Percentiles rank a stretch among this genome's conserved stretches.
Conservation (phyloP, 2,113 vertebrate genomes). For the Engraulis encrasicolus region DNA sequence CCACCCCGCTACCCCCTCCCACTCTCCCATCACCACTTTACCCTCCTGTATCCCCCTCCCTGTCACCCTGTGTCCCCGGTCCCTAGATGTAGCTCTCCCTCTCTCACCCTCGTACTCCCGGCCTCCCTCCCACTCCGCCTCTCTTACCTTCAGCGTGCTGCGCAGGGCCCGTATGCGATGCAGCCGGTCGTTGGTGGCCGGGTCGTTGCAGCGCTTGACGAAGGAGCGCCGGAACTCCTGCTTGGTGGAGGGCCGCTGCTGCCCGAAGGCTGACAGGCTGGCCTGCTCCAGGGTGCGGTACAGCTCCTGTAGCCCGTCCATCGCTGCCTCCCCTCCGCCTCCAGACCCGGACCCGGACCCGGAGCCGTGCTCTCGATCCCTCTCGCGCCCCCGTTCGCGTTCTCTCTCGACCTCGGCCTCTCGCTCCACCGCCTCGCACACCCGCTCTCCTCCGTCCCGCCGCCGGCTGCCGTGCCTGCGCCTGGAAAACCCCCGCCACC, state of each 20-base stretch:
- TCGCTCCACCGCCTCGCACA: background rate
- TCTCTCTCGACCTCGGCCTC: slow-evolving; percentile 14
- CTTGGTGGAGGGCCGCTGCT: slow-evolving; percentile 83
- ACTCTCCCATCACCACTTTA: no score
- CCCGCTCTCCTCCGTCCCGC: slow-evolving; percentile 50
- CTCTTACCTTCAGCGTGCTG: slow-evolving; percentile 90
- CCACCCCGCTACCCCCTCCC: no score
- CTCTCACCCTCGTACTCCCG: background rate
- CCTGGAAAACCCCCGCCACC: background rate
- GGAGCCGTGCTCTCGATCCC: slow-evolving; percentile 54
- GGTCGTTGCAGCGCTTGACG: slow-evolving; percentile 83
- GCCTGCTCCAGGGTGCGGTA: slow-evolving; percentile 78
- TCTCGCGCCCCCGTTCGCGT: slow-evolving; percentile 58
- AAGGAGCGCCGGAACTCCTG: slow-evolving; percentile 88
- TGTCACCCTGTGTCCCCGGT: background rate
- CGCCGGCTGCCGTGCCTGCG: slow-evolving; percentile 26
- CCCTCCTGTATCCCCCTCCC: background rate
- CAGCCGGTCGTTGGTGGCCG: slow-evolving; percentile 85
- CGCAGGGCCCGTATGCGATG: slow-evolving; percentile 87
- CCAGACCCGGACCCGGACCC: no score
- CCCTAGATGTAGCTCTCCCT: slow-evolving; percentile 9
- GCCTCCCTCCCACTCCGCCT: slow-evolving; percentile 36
- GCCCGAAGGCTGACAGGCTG: slow-evolving; percentile 84
- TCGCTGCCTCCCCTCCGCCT: slow-evolving; percentile 63
- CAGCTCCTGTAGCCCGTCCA: slow-evolving; percentile 84